These are phyloP conservation scores for Caenorhabditis plicata DNA, from an alignment of 2,888 invertebrate species.

Conservation along the genomic window DNA sequence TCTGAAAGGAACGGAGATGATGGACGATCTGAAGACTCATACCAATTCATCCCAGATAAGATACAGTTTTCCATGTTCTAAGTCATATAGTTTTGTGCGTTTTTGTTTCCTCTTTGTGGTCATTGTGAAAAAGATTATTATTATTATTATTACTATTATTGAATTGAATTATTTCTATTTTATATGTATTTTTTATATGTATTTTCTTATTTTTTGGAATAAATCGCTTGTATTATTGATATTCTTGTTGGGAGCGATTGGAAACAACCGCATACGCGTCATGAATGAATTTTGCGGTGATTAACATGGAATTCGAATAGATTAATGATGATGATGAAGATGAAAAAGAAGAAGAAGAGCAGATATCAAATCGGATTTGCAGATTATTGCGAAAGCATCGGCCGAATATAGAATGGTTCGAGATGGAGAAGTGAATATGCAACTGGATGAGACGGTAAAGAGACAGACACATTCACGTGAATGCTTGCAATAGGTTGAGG, in stretches of 20 bases:
- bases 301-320: background rate
- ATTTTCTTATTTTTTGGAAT: conserved; percentile 32
- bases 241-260: conserved; percentile 2
- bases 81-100: conserved; percentile 3
- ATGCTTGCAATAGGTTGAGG: conserved; percentile 11
- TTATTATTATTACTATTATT: background rate
- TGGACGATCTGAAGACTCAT: too few relatives aligned
- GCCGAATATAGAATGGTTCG: conserved; percentile 17
- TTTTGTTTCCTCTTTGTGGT: background rate
- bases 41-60: background rate
- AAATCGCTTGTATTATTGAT: conserved; percentile 31
- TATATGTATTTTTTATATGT: background rate
- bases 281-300: too few relatives aligned
- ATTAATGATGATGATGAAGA: background rate
- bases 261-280: background rate
- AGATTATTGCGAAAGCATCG: conserved; percentile 24
- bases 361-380: conserved; percentile 3
- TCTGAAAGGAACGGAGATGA: too few relatives aligned
- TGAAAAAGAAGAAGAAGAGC: background rate
- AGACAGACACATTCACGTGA: background rate
- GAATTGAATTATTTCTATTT: background rate
- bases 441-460: conserved; percentile 30
- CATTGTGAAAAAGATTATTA: conserved; percentile 2
- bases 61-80: conserved; percentile 1
- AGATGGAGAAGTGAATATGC: conserved; percentile 22